Conservation (phyloP, 2,888 invertebrate genomes). For the Tetropium fuscum region DNA sequence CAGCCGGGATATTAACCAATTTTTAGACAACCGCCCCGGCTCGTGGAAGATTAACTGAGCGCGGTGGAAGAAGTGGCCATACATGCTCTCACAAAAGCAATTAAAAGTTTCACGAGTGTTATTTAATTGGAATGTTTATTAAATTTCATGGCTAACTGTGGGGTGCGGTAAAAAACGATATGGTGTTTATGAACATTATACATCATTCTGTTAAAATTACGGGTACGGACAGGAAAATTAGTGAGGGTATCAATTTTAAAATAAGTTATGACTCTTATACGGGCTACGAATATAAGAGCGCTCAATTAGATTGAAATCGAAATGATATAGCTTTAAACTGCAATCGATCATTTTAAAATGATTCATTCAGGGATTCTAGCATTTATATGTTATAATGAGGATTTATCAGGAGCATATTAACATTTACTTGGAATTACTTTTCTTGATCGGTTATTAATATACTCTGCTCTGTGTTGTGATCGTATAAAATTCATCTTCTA, state of each 20-base stretch:
- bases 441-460: too few relatives aligned
- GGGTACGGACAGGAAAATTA: constrained; percentile 33
- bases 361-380: constrained; percentile 7
- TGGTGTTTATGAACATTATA: constrained; percentile 30
- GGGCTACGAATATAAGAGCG: constrained; percentile 28
- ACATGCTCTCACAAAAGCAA: constrained; percentile 34
- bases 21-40: constrained; percentile 40
- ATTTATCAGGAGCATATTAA: neutral
- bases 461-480: too few relatives aligned
- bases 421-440: too few relatives aligned
- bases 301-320: constrained; percentile 21
- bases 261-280: constrained; percentile 28
- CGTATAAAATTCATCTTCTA: too few relatives aligned
- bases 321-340: constrained; percentile 30
- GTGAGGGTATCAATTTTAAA: constrained; percentile 18
- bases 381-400: neutral
- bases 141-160: constrained; percentile 27
- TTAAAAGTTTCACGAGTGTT: constrained; percentile 33
- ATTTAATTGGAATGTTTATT: constrained; percentile 28
- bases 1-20: constrained; percentile 45
- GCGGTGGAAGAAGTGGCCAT: constrained; percentile 36
- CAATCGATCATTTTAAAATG: constrained; percentile 27
- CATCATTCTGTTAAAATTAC: constrained; percentile 34
- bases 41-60: constrained; percentile 27
- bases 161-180: constrained; percentile 27